phyloP scores from a whole-genome alignment of 1,140 invertebrate genomes.

The Tetramorium alpestre region DNA sequence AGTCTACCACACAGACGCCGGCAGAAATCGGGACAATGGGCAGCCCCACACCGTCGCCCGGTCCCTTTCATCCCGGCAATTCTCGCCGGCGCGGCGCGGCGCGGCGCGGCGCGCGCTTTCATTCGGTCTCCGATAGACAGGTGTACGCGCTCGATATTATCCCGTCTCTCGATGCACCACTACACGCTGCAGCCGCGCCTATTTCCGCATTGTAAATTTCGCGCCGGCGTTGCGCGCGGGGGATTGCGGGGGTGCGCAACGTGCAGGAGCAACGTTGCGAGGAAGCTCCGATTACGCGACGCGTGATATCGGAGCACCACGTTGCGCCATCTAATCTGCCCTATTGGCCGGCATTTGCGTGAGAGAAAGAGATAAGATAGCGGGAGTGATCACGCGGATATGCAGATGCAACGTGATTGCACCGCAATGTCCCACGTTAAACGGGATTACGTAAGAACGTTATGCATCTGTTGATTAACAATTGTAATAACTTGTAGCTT shows the following conservation, averaged over 20 bases:
- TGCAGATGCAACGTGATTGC: constrained; percentile 1
- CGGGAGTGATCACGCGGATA: not conserved
- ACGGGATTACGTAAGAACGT: no score
- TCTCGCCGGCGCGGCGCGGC: constrained; percentile 16
- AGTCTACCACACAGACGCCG: constrained; percentile 36
- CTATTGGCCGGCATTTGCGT: constrained; percentile 38
- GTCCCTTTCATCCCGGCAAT: constrained; percentile 44
- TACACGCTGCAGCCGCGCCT: constrained; percentile 30
- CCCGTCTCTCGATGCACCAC: constrained; percentile 17
- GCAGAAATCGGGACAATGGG: constrained; percentile 45
- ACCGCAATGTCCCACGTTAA: not conserved
- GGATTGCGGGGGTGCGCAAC: not conserved
- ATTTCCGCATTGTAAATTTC: constrained; percentile 53
- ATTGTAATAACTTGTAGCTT: not conserved
- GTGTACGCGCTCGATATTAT: constrained; percentile 57
- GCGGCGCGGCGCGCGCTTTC: constrained; percentile 10
- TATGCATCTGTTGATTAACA: not conserved
- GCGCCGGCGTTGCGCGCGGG: not conserved
- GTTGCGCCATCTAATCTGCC: constrained; percentile 43
- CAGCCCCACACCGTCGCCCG: not conserved
- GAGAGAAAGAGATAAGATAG: constrained; percentile 26
- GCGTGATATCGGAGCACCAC: constrained; percentile 18
- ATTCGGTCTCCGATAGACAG: constrained; percentile 51
- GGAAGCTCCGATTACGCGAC: constrained; percentile 27
- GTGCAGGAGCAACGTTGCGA: not conserved